Evolutionary conservation across 2,888 invertebrate genomes (phyloP), one percentile per base, ranked within the genome.

Genomic region (Caenorhabditis wallacei): DNA sequence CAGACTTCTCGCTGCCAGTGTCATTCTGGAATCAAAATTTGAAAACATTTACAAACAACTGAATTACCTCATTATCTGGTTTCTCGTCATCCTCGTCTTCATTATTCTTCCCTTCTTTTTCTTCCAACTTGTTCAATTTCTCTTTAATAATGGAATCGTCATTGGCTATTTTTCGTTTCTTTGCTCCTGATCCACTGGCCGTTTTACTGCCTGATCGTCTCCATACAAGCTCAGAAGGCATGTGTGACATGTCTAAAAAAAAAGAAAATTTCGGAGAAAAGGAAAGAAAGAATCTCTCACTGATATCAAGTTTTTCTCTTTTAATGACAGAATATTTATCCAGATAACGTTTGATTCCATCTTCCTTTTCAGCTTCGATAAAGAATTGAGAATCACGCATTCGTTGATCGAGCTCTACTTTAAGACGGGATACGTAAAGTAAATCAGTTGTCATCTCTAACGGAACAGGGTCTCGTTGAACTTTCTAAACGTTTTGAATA

Each of bases 281-380:
- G 11, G 5, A 46, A n/a, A n/a, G 8, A 7, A 35, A 13, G n/a
- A n/a, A n/a, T n/a, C n/a, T 0, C 57, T 20, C 26, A 89, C 89
- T 84, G 26, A 89, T 84, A 5, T 83, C 53, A 70, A 87, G 70
- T 63, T 82, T 83, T 22, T 85, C 86, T 30, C 85, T 82, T 48
- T 86, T 74, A 18, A 83, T 72, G 20, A 74, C 48, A 13, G 84
- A 81, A 66, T 88, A 91, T 61, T 89, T 91, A 78, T 91, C 91
- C 24, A 88, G 85, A 75, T 91, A 91, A n/a, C 91, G 85, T n/a
- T 74, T 72, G n/a, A 91, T 84, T 53, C 90, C 90, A 16, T 79
- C 80, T 56, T 85, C 84, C n/a, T 85, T 85, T 5, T 84, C 82
- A 10, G 81, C 80, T 51, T 88, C 85, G 53, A 87, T 56, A 68